phyloP scores from a whole-genome alignment of 2,888 invertebrate genomes.

The Drepanosiphum platanoidis region DNA sequence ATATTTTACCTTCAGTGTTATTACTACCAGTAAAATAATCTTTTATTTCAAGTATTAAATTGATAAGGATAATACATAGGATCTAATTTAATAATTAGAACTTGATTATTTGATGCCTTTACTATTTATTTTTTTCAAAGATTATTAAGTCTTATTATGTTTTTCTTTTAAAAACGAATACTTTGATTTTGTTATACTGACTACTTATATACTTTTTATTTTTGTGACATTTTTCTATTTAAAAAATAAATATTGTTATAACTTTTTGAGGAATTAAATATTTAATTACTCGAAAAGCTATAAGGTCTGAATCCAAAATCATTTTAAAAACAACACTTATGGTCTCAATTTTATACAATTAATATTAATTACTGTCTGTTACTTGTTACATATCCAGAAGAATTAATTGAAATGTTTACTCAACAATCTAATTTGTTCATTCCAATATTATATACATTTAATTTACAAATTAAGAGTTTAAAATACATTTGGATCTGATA shows the following conservation, averaged over 20 bases:
- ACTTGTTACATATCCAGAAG: not conserved
- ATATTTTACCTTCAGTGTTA: not conserved
- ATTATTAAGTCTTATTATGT: not conserved
- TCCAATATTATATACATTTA: not conserved
- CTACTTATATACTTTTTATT: not conserved
- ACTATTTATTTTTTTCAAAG: constrained; percentile 4
- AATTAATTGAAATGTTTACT: constrained; percentile 1
- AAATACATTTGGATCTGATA: not conserved
- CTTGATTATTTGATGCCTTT: not conserved
- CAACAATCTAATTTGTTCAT: not conserved
- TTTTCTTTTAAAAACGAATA: not conserved
- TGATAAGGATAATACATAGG: not conserved
- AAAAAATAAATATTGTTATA: not conserved
- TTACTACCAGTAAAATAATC: not conserved
- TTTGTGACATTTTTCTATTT: not conserved
- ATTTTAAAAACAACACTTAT: constrained; percentile 16
- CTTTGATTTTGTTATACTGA: not conserved
- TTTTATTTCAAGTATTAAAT: not conserved
- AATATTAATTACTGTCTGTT: constrained; percentile 10
- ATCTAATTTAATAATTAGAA: not conserved
- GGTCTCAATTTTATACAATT: constrained; percentile 34
- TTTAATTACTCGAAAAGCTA: not conserved
- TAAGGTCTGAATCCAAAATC: not conserved
- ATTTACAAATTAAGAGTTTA: not conserved
- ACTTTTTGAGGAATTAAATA: not conserved